phyloP scores from a whole-genome alignment of 1,140 invertebrate species.

The Pseudomyrmex gracilis region DNA sequence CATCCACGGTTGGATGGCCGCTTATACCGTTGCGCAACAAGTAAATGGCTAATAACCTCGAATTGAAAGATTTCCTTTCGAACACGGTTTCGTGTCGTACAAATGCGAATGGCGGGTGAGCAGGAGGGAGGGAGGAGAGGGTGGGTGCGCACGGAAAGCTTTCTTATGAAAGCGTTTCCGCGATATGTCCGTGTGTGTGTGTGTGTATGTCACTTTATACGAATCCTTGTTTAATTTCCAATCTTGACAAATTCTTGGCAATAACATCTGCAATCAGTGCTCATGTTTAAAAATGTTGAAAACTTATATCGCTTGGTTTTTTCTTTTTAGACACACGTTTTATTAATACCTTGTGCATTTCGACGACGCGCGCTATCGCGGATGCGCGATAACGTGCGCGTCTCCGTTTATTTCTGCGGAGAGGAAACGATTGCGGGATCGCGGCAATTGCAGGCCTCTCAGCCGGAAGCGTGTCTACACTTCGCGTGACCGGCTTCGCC shows the following conservation, averaged over 20 bases:
- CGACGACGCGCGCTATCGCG: background rate
- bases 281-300: background rate
- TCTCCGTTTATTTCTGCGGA: background rate
- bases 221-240: background rate
- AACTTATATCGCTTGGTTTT: background rate
- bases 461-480: slow-evolving; percentile 57
- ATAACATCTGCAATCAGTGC: too few species aligned
- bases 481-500: slow-evolving; percentile 60
- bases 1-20: slow-evolving; percentile 45
- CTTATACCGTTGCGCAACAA: slow-evolving; percentile 40
- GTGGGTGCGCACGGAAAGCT: background rate
- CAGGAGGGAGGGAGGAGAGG: too few species aligned
- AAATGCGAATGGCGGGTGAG: background rate
- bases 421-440: slow-evolving; percentile 51
- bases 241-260: background rate
- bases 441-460: slow-evolving; percentile 25
- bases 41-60: slow-evolving; percentile 48
- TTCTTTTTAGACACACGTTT: background rate
- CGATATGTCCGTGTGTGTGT: background rate
- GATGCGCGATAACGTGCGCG: slow-evolving; percentile 23
- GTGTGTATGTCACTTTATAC: too few species aligned
- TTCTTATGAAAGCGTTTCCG: background rate
- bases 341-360: too few species aligned
- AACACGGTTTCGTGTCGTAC: slow-evolving; percentile 19
- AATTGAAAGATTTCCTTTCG: slow-evolving; percentile 54